Evolutionary conservation across 2,888 invertebrate genomes (phyloP), one percentile per base, ranked within the genome.

Genomic region (Macrosiphum euphorbiae): DNA sequence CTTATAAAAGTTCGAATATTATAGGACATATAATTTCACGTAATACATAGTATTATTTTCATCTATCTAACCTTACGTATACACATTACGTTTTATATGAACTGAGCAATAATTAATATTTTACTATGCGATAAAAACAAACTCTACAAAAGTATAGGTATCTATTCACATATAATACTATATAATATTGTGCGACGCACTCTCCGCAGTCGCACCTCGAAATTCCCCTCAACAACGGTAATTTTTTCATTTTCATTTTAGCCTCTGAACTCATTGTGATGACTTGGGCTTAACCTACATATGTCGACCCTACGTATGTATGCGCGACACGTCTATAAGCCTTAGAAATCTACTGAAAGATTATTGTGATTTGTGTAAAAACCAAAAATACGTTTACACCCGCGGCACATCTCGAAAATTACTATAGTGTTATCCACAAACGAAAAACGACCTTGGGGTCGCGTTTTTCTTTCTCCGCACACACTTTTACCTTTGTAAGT

Each of bases 391-490:
- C n/a, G 5, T 67, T 16, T n/a, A 16, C 35, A 35, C n/a, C n/a
- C 16, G 1, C 16, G 7, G 35, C 8, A 35, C 20, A 20, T 78
- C 35, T 78, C 20, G 8, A 78, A 78, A 78, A 78, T 78, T 35
- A 20, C 20, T 35, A 8, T 20, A 78, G 35, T 26, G 78, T 35
- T 78, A 35, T 35, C 35, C 35, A 35, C 35, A 20, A 78, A 78
- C 78, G 11, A 28, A 16, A 44, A 47, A 47, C 86, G 10, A 86
- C 86, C 28, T 47, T 47, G 26, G 28, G 85, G 13, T 1, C 28
- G 35, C 88, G 88, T 52, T 88, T 88, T 52, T 88, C 52, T 52
- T 52, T 88, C 52, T 88, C 52, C 88, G 3, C 41, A 26, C 55
- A 24, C 41, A 52, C 52, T 88, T 88, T 88, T 88, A 52, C 88